A percentile compares a stretch with the other conserved stretches of the same genome.
Conservation (phyloP, 2,113 vertebrate genomes). For the Antechinus stuartii region DNA sequence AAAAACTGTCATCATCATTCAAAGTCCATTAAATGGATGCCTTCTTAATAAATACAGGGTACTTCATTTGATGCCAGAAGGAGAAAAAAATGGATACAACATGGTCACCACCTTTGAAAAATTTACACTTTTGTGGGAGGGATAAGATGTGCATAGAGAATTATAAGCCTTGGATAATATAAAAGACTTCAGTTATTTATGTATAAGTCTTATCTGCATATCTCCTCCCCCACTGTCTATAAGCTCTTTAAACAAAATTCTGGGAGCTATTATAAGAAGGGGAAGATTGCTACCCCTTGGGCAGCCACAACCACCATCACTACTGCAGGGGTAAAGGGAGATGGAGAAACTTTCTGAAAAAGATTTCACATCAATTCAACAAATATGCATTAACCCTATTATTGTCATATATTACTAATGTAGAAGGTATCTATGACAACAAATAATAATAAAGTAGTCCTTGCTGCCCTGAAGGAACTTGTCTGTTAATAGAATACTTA, state of each 20-base stretch:
- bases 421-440: neutral
- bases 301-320: neutral
- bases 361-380: neutral
- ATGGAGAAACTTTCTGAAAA: neutral
- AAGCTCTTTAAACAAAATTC: neutral
- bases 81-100: neutral
- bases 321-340: neutral
- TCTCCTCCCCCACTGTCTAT: neutral
- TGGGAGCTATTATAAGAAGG: neutral
- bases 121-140: neutral
- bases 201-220: neutral
- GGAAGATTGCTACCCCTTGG: neutral
- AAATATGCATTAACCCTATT: neutral
- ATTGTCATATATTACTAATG: neutral
- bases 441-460: neutral
- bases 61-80: neutral
- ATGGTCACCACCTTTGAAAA: neutral
- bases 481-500: neutral
- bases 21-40: neutral
- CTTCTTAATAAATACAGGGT: neutral
- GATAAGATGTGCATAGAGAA: neutral
- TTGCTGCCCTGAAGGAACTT: neutral
- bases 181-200: neutral
- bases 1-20: neutral
- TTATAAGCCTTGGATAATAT: neutral